Base-by-base conservation (phyloP, 1,140 invertebrate genomes). In the Euura lappo region DNA sequence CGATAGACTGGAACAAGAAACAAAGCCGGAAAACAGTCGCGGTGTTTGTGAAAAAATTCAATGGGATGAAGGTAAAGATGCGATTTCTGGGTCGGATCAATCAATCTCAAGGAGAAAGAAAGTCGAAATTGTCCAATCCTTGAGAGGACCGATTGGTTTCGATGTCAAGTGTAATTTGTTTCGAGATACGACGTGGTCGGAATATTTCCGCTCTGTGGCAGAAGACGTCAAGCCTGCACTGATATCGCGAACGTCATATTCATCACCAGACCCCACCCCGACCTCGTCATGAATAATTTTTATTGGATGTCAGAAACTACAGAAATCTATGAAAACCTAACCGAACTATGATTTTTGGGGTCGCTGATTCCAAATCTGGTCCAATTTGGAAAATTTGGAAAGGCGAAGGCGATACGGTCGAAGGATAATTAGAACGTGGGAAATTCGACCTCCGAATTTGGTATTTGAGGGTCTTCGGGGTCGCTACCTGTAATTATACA, bases 241-340 rank as follows among this genome's bases (percentile, higher is more conserved):
- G n/a, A n/a, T n/a, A 93, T 94, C 13, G 90, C 93, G 76, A 96
- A 97, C 85, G 91, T 98, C 10, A 94, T 99, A 76, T 99, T 98
- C 82, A 94, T 99, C 75, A 91, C 94, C 5, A 89, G 96, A 77
- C 95, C 97, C 5, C 92, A 94, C 78, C 86, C 97, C 28, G 82
- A 90, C 70, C 89, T 97, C 1, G 98, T 98, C n/a, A n/a, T n/a
- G n/a, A n/a, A n/a, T n/a, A n/a, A 28, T 28, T 28, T 28, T 28
- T 28, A 28, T 28, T 28, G 28, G 28, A 28, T 28, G 28, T 28
- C 28, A 28, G 28, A 28, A 28, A 28, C 28, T 28, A 28, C 28
- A 28, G 28, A 28, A 28, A 28, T 28, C 28, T 28, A 28, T 28
- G 28, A 28, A 28, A 28, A 28, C 28, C 28, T 28, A 28, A 28